phyloP scores from a whole-genome alignment of 2,888 invertebrate species.

The Acrobasis suavella region DNA sequence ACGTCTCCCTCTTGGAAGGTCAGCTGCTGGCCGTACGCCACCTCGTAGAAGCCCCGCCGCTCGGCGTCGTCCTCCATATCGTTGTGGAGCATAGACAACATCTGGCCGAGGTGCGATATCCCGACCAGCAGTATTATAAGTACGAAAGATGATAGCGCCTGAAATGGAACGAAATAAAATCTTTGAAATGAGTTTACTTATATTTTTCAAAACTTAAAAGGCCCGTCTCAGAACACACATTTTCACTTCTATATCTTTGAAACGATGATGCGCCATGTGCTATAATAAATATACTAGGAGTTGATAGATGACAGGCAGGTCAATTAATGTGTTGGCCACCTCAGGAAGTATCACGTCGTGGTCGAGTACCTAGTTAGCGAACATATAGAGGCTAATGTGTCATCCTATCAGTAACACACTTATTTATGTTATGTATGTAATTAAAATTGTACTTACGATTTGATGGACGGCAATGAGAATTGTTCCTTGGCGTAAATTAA shows the following conservation, averaged over 20 bases:
- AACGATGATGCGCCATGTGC: too few relatives aligned
- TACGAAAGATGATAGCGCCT: slow-evolving; percentile 76
- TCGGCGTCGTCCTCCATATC: slow-evolving; percentile 80
- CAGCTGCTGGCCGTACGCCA: slow-evolving; percentile 59
- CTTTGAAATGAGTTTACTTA: too few relatives aligned
- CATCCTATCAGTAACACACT: too few relatives aligned
- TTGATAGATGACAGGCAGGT: too few relatives aligned
- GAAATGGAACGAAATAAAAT: slow-evolving; percentile 24
- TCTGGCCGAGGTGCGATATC: slow-evolving; percentile 74
- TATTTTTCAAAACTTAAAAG: too few relatives aligned
- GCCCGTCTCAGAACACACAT: too few relatives aligned
- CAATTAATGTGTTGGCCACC: too few relatives aligned
- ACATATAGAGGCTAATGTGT: too few relatives aligned
- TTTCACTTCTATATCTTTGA: too few relatives aligned
- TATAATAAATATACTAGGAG: too few relatives aligned
- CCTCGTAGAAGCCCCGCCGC: slow-evolving; percentile 65
- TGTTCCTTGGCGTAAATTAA: slow-evolving; percentile 78
- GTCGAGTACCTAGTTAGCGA: too few relatives aligned
- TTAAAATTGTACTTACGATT: slow-evolving; percentile 66
- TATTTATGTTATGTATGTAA: background rate
- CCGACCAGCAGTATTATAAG: slow-evolving; percentile 74
- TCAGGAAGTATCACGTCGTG: too few relatives aligned
- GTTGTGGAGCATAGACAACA: slow-evolving; percentile 73
- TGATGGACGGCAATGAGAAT: slow-evolving; percentile 81
- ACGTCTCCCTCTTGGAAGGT: slow-evolving; percentile 67